phyloP scores from a whole-genome alignment of 1,140 invertebrate species.

The Ips nitidus region DNA sequence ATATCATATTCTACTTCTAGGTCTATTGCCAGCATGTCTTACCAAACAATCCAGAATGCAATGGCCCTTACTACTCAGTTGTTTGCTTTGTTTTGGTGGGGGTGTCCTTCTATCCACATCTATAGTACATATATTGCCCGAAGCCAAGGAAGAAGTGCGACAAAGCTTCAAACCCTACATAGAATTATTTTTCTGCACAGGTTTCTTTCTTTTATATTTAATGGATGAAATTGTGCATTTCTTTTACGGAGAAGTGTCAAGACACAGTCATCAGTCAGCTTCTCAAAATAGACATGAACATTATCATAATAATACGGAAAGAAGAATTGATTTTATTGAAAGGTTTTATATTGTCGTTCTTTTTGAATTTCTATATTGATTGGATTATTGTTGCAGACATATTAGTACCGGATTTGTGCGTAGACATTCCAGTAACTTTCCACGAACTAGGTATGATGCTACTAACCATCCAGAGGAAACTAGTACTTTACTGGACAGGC shows the following conservation, averaged over 20 bases:
- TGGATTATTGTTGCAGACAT: neutral
- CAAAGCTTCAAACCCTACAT: conserved; percentile 54
- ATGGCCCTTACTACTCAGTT: conserved; percentile 63
- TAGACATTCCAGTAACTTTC: conserved; percentile 20
- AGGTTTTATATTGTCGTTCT: neutral
- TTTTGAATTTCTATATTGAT: too few species aligned
- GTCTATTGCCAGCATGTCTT: conserved; percentile 66
- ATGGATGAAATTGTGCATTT: conserved; percentile 75
- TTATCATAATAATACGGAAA: neutral
- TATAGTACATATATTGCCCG: conserved; percentile 80
- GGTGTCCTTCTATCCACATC: conserved; percentile 83
- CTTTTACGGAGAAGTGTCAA: conserved; percentile 55
- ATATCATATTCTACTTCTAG: conserved; percentile 40
- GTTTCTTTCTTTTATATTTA: conserved; percentile 79
- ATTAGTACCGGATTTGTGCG: neutral
- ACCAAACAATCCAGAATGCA: conserved; percentile 57
- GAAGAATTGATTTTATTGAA: neutral
- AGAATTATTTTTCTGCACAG: conserved; percentile 71
- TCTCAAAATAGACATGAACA: neutral
- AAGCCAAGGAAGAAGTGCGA: conserved; percentile 56
- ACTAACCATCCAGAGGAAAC: conserved; percentile 38
- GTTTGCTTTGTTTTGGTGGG: conserved; percentile 77
- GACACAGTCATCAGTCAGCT: conserved; percentile 28
- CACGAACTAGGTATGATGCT: conserved; percentile 42
- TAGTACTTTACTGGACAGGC: conserved; percentile 39